phyloP scores from a whole-genome alignment of 2,888 invertebrate species.

The Drosophila subquinaria region DNA sequence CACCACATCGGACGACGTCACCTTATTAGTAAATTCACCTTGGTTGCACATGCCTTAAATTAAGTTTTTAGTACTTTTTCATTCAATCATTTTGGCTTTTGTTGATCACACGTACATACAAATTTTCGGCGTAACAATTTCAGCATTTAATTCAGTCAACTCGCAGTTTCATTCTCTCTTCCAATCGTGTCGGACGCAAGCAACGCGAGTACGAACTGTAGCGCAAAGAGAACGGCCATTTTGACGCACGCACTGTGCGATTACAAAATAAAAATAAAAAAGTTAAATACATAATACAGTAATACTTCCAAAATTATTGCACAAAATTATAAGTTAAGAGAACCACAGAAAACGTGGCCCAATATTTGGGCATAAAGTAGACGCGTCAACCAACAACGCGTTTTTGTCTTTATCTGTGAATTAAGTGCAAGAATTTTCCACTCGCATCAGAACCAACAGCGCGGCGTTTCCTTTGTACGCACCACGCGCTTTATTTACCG shows the following conservation, averaged over 20 bases:
- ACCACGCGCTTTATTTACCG: constrained; percentile 33
- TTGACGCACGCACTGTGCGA: constrained; percentile 48
- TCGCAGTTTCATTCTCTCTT: constrained; percentile 53
- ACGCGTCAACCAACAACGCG: background rate
- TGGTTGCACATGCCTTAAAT: constrained; percentile 5
- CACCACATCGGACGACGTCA: no score
- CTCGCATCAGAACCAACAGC: constrained; percentile 18
- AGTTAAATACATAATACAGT: constrained; percentile 12
- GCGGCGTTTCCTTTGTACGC: constrained; percentile 32
- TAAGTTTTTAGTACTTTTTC: constrained; percentile 24
- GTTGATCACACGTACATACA: constrained; percentile 23
- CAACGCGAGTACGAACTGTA: constrained; percentile 8
- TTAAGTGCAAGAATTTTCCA: constrained; percentile 37
- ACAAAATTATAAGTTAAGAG: constrained; percentile 59
- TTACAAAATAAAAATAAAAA: constrained; percentile 47
- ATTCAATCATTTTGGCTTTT: constrained; percentile 28
- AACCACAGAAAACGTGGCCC: constrained; percentile 9
- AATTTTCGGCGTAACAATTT: constrained; percentile 35
- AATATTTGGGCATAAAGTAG: background rate
- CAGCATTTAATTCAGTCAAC: constrained; percentile 39
- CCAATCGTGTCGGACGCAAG: constrained; percentile 45
- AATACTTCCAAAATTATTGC: constrained; percentile 52
- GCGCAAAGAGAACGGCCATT: constrained; percentile 54
- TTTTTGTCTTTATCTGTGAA: constrained; percentile 16
- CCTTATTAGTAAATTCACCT: no score